These are phyloP conservation scores for Rotaria socialis DNA, from an alignment of 2,888 invertebrate species.

Conservation along the genomic window DNA sequence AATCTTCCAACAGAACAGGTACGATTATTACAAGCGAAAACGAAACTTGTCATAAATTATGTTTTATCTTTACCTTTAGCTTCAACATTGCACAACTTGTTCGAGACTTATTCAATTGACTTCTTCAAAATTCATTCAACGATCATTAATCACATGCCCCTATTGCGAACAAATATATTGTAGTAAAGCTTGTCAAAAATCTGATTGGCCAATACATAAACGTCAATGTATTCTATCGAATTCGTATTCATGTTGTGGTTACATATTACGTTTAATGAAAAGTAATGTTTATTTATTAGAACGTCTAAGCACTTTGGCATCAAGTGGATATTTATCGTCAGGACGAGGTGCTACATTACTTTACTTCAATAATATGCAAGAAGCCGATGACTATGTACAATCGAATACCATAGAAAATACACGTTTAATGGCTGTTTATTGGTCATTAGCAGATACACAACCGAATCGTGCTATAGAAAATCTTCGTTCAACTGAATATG, in stretches of 20 bases:
- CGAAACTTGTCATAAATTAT: no score
- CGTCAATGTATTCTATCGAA: slow-evolving; percentile 38
- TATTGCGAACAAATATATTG: slow-evolving; percentile 46
- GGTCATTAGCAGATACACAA: not conserved
- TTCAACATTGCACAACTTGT: slow-evolving; percentile 33
- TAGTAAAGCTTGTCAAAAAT: slow-evolving; percentile 47
- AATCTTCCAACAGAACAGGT: not conserved
- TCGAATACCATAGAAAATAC: not conserved
- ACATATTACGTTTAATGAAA: slow-evolving; percentile 32
- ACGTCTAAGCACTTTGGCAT: slow-evolving; percentile 32
- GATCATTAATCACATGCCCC: not conserved
- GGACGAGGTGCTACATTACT: not conserved
- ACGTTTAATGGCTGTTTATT: slow-evolving; percentile 18
- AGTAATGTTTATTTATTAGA: not conserved
- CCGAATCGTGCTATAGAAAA: not conserved
- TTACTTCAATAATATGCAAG: slow-evolving; percentile 28
- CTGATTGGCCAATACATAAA: slow-evolving; percentile 47
- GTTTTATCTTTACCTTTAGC: not conserved
- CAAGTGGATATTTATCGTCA: slow-evolving; percentile 31
- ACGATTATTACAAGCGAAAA: no score
- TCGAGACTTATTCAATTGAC: slow-evolving; percentile 10
- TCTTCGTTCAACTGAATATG: not conserved
- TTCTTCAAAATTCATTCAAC: not conserved
- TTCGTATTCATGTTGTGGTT: slow-evolving; percentile 9
- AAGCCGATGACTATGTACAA: not conserved